Evolutionary conservation across 2,888 invertebrate genomes (phyloP).

Genomic region (Pristionchus fissidentatus): DNA sequence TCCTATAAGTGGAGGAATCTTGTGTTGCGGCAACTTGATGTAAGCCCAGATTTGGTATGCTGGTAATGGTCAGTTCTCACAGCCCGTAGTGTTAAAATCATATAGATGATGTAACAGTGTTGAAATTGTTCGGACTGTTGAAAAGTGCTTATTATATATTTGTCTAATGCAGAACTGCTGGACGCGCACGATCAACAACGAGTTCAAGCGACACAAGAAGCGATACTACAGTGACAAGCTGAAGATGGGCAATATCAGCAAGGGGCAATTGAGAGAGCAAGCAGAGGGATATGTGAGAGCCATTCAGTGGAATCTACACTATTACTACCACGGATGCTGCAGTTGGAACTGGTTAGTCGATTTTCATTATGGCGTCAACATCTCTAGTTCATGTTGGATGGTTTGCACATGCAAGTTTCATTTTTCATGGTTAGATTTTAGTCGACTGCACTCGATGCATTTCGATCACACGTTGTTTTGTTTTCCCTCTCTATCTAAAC

Average conservation of each 20-base stretch:
- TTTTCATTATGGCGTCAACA: no score
- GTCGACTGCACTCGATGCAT: no score
- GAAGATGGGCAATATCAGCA: slow-evolving; percentile 85
- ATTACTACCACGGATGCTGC: slow-evolving; percentile 95
- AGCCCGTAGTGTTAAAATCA: no score
- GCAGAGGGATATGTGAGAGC: slow-evolving; percentile 91
- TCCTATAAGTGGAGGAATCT: no score
- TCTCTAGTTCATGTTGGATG: no score
- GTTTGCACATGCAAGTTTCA: no score
- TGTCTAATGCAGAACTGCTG: slow-evolving; percentile 55
- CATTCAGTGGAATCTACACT: slow-evolving; percentile 95
- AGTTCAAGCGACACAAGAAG: slow-evolving; percentile 88
- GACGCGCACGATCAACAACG: slow-evolving; percentile 78
- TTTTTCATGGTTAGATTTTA: no score
- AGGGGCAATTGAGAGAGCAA: slow-evolving; percentile 56
- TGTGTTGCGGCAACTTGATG: not conserved
- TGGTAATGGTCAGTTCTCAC: no score
- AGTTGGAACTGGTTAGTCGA: slow-evolving; percentile 96
- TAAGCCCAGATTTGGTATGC: not conserved
- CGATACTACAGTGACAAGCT: slow-evolving; percentile 93
- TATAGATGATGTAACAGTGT: no score
- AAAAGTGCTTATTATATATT: not conserved
- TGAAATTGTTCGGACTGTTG: no score
- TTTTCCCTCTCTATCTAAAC: no score
- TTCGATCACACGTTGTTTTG: no score